A percentile compares a stretch with the other conserved stretches of the same genome.
Evolutionary conservation across 2,888 invertebrate genomes (phyloP).

Genomic region (Stenotaenia linearis): DNA sequence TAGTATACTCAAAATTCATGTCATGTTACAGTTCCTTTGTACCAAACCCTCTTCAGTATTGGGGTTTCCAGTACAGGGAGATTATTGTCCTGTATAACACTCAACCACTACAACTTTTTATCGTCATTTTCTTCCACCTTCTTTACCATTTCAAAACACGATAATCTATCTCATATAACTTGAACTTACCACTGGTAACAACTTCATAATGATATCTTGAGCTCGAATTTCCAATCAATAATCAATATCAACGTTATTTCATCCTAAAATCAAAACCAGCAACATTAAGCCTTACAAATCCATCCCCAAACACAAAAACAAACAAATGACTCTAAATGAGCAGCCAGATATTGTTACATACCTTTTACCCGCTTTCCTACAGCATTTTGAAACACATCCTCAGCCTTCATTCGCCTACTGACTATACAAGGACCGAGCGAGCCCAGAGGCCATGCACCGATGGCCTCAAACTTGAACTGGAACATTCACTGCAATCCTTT

Average conservation of each 20-base stretch:
- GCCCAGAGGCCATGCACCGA: background rate
- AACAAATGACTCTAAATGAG: background rate
- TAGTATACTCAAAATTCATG: background rate
- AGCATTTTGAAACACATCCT: background rate
- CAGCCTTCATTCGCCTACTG: background rate
- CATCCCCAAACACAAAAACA: too few relatives aligned
- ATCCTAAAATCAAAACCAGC: background rate
- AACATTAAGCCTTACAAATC: background rate
- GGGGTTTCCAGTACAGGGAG: background rate
- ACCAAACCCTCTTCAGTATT: background rate
- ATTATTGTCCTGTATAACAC: background rate
- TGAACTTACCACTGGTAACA: background rate
- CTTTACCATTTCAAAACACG: too few relatives aligned
- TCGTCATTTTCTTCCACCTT: too few relatives aligned
- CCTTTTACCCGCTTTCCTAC: background rate
- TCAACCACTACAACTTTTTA: too few relatives aligned
- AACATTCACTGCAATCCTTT: too few relatives aligned
- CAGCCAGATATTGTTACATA: background rate
- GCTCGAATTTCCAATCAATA: background rate
- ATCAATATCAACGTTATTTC: background rate
- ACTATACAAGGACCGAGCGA: background rate
- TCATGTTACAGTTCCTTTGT: background rate
- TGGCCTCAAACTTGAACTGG: background rate
- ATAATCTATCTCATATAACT: too few relatives aligned
- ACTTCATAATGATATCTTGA: background rate